A percentile compares a stretch with the other conserved stretches of the same genome.
These are phyloP conservation scores for Augochlora pura DNA, from an alignment of 1,140 invertebrate genomes.

Conservation along the genomic window DNA sequence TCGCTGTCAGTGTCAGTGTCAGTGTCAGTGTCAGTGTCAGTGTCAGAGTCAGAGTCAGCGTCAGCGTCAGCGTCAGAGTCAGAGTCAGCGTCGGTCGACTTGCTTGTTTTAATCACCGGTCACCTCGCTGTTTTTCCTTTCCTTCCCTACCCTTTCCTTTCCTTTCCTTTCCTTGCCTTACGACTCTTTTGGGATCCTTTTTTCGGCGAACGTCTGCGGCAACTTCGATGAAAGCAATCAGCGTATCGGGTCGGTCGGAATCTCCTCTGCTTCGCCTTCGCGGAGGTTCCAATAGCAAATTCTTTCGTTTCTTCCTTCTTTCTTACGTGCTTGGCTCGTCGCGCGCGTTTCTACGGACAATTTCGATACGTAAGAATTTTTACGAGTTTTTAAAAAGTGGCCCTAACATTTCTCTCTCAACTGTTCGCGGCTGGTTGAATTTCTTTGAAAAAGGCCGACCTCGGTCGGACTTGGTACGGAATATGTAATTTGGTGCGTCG, in stretches of 20 bases:
- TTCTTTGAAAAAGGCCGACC: no score
- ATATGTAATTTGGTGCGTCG: no score
- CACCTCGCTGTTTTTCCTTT: constrained; percentile 9
- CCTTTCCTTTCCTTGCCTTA: background rate
- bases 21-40: no score
- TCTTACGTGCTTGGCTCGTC: no score
- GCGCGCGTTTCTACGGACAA: no score
- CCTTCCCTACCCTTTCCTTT: no score
- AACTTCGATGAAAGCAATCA: constrained; percentile 35
- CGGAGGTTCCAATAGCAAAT: background rate
- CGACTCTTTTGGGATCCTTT: background rate
- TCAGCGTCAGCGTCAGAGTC: constrained; percentile 22
- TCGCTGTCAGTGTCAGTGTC: constrained; percentile 49
- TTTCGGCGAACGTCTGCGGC: background rate
- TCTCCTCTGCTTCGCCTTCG: background rate
- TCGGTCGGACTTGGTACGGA: no score
- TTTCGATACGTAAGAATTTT: no score
- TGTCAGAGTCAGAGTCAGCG: constrained; percentile 51
- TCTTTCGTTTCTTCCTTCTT: no score
- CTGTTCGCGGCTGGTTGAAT: no score
- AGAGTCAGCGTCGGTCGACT: constrained; percentile 49
- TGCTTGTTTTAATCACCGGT: constrained; percentile 41
- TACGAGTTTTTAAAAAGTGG: no score
- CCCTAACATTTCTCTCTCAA: no score
- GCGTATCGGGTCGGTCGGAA: background rate